A percentile compares a stretch with the other conserved stretches of the same genome.
phyloP scores from a whole-genome alignment of 1,140 invertebrate genomes.

The Cylas formicarius region DNA sequence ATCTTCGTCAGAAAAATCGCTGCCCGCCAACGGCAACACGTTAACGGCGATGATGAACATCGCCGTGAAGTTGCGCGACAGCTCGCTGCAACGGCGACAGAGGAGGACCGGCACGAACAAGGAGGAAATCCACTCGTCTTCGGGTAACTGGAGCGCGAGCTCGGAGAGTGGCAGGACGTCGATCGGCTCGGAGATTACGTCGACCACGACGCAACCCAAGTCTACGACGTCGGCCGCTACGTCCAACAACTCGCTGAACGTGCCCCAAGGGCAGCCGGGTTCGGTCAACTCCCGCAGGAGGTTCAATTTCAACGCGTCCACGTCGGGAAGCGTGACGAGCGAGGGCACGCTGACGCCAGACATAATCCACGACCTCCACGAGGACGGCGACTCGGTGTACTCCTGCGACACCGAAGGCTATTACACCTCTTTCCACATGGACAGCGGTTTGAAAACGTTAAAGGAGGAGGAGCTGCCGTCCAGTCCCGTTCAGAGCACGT shows the following conservation, averaged over 20 bases:
- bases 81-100: conserved; percentile 56
- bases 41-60: conserved; percentile 49
- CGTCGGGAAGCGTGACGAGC: conserved; percentile 74
- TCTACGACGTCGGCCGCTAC: conserved; percentile 58
- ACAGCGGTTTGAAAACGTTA: conserved; percentile 82
- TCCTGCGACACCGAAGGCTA: conserved; percentile 95
- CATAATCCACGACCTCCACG: conserved; percentile 62
- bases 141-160: conserved; percentile 89
- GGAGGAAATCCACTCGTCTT: conserved; percentile 78
- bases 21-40: conserved; percentile 48
- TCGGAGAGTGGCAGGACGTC: conserved; percentile 81
- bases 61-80: conserved; percentile 65
- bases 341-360: conserved; percentile 80
- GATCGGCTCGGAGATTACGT: conserved; percentile 72
- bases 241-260: conserved; percentile 58
- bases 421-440: conserved; percentile 94
- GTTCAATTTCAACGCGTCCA: conserved; percentile 59
- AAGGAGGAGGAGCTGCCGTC: conserved; percentile 69
- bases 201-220: conserved; percentile 61
- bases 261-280: conserved; percentile 57
- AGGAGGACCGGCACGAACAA: conserved; percentile 49
- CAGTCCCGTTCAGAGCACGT: conserved; percentile 56
- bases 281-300: conserved; percentile 59
- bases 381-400: conserved; percentile 88
- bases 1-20: conserved; percentile 62